A percentile compares a stretch with the other conserved stretches of the same genome.
These are phyloP conservation scores for Tetragonisca angustula DNA, from an alignment of 2,888 invertebrate genomes.

Conservation along the genomic window DNA sequence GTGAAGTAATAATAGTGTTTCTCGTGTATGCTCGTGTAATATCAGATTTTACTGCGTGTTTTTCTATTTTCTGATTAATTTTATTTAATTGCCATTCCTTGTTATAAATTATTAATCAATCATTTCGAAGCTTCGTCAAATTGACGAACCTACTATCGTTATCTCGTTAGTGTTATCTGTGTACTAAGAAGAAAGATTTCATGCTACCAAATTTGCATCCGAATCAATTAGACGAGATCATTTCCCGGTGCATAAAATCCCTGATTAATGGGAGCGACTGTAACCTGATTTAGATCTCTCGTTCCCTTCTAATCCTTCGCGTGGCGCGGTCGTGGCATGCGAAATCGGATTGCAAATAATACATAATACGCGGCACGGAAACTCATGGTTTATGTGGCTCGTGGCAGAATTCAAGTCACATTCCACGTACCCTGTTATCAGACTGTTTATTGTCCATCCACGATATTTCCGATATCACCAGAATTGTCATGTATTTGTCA, in stretches of 20 bases:
- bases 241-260: neutral
- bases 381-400: neutral
- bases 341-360: constrained; percentile 31
- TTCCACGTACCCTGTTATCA: neutral
- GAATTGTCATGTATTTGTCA: neutral
- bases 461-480: neutral
- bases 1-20: no score
- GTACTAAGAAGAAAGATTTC: neutral
- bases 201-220: neutral
- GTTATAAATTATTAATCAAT: neutral
- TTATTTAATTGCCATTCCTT: neutral
- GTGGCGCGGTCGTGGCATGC: neutral
- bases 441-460: neutral
- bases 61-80: neutral
- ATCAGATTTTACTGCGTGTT: no score
- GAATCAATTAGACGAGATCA: neutral
- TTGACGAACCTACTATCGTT: neutral
- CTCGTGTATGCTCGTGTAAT: no score
- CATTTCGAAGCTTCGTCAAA: neutral
- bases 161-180: neutral
- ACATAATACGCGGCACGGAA: neutral
- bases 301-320: neutral
- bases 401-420: constrained; percentile 2
- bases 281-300: neutral
- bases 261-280: neutral